Evolutionary conservation across 2,113 vertebrate genomes (phyloP), one percentile per base, ranked within the genome.

Genomic region (Pedionomus torquatus): DNA sequence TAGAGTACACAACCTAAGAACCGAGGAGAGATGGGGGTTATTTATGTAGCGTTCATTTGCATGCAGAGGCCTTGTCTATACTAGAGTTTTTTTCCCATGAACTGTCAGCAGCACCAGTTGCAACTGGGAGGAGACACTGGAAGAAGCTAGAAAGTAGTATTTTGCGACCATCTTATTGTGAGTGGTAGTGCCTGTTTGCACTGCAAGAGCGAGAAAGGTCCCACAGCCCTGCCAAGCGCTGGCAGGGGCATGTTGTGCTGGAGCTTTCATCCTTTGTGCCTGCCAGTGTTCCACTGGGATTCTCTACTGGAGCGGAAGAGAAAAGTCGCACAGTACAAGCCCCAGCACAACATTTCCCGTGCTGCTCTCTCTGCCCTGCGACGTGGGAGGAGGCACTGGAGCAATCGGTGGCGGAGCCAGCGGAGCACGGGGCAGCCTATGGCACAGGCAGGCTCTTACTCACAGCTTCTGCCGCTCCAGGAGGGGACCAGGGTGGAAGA

Each of bases 21-120:
- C 90, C 54, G 92, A 93, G 92, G 68, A 52, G 92, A 94, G 90
- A 93, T 95, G 88, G 72, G 84, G 77, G 89, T 93, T 97, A 93
- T 95, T 97, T 96, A 95, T 96, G 71, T 87, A 52, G 86, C 4
- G 0, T 94, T 97, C 86, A 96, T 97, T 96, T 95, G 94, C 95
- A 95, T 96, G 90, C 92, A 95, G 90, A 68, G 80, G 83, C 92
- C 90, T 93, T 78, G 87, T 39, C 83, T 80, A 3, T 35, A n/a
- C 61, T 21, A 5, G 65, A 79, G 63, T 11, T 87, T 94, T 94
- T 95, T 97, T 96, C 96, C 95, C 96, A 96, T 96, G 94, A 84
- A 49, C 83, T 95, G 52, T 84, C 65, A 54, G 92, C 81, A 79
- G 77, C 83, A 72, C 87, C 87, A 94, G 83, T 96, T 94, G 52